Conservation (phyloP, 2,888 invertebrate species). For the Pecten maximus region DNA sequence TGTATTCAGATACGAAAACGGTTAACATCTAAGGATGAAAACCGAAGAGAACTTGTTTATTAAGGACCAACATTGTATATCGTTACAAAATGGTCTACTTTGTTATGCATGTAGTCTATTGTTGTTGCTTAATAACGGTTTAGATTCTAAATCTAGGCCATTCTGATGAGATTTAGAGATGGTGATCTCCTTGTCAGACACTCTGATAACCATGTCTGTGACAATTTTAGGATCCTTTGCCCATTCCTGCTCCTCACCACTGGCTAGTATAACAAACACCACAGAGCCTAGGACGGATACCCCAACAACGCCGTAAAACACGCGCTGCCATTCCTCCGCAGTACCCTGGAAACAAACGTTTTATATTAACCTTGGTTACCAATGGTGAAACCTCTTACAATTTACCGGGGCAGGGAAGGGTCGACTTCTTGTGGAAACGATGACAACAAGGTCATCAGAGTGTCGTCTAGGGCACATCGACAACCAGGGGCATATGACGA, state of each 20-base stretch:
- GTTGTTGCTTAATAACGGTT: neutral
- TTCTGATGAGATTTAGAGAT: neutral
- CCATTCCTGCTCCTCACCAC: slow-evolving; percentile 71
- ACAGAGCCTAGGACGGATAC: slow-evolving; percentile 80
- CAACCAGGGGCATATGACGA: too few species aligned
- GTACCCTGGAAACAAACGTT: slow-evolving; percentile 85
- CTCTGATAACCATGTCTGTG: neutral
- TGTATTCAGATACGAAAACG: too few species aligned
- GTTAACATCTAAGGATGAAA: too few species aligned
- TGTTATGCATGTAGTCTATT: neutral
- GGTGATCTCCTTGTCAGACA: neutral
- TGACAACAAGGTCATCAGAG: too few species aligned
- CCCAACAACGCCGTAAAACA: slow-evolving; percentile 91
- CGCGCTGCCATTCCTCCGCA: slow-evolving; percentile 91
- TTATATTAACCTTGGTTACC: too few species aligned
- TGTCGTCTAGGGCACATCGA: too few species aligned
- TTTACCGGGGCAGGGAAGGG: too few species aligned
- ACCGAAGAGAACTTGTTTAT: too few species aligned
- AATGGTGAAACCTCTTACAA: too few species aligned
- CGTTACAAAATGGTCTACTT: too few species aligned
- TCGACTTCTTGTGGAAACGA: too few species aligned
- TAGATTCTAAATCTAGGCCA: neutral
- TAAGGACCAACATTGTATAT: too few species aligned
- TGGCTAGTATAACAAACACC: slow-evolving; percentile 78
- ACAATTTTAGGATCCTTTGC: slow-evolving; percentile 47